These are phyloP conservation scores for Blennius ocellaris DNA, from an alignment of 2,113 vertebrate species.

Conservation along the genomic window DNA sequence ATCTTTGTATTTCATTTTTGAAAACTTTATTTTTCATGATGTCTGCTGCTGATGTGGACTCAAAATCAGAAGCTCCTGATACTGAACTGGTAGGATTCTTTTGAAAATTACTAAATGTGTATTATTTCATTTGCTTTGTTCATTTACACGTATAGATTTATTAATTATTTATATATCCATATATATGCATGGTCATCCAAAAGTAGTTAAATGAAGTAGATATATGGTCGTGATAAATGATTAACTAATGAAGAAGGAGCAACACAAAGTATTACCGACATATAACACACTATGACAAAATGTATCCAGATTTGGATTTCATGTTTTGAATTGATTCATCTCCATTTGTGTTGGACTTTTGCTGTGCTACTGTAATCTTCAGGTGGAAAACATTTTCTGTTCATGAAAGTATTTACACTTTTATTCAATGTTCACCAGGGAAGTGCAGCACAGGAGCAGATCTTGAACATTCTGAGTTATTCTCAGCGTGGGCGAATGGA, in stretches of 20 bases:
- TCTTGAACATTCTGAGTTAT: constrained; percentile 79
- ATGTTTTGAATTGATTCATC: neutral
- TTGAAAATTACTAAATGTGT: neutral
- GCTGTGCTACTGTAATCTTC: no score
- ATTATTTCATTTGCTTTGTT: neutral
- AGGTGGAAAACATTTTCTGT: neutral
- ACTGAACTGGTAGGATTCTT: constrained; percentile 47
- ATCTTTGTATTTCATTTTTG: neutral
- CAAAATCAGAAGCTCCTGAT: constrained; percentile 31
- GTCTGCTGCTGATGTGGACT: constrained; percentile 43
- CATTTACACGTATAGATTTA: neutral
- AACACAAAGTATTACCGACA: neutral
- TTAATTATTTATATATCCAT: neutral
- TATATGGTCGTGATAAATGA: neutral
- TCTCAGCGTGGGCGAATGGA: constrained; percentile 82
- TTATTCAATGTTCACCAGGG: constrained; percentile 21
- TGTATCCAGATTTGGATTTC: neutral
- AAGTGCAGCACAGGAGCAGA: constrained; percentile 75
- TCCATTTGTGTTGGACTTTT: no score
- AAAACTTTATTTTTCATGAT: constrained; percentile 29
- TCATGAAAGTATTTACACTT: neutral
- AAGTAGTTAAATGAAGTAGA: neutral
- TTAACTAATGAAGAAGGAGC: neutral
- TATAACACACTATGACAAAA: neutral
- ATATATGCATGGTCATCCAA: neutral